Conservation (phyloP, 2,113 vertebrate species). For the Nannobrachium achirus region DNA sequence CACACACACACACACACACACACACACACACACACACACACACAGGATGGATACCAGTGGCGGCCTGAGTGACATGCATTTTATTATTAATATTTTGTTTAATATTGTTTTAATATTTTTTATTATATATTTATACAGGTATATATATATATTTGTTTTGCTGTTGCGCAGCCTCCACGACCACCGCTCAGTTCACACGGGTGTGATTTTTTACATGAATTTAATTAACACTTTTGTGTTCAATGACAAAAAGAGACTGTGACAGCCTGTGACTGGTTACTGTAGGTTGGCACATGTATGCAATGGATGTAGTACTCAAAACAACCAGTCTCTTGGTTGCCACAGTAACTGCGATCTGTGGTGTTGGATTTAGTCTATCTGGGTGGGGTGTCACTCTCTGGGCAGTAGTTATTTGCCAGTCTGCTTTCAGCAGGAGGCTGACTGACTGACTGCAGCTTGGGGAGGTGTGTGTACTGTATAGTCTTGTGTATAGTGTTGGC, state of each 20-base stretch:
- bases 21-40: no score
- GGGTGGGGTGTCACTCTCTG: constrained; percentile 42
- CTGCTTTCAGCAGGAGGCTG: neutral
- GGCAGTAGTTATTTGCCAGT: constrained; percentile 36
- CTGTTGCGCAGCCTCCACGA: no score
- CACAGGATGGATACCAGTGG: no score
- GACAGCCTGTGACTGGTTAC: constrained; percentile 40
- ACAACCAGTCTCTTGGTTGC: constrained; percentile 56
- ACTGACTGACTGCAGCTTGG: neutral
- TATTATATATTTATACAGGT: no score
- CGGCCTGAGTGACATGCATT: no score
- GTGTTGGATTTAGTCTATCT: constrained; percentile 34
- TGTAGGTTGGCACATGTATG: constrained; percentile 52
- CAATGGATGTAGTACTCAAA: neutral
- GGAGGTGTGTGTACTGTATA: constrained; percentile 3
- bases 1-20: no score
- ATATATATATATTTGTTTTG: no score
- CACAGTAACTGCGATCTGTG: constrained; percentile 59
- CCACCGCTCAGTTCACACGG: no score
- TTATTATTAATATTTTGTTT: no score
- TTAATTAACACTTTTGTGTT: neutral
- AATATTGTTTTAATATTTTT: no score
- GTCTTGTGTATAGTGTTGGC: neutral
- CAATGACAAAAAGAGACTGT: constrained; percentile 25
- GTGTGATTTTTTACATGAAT: no score